A percentile compares a stretch with the other conserved stretches of the same genome.
These are phyloP conservation scores for Xestia sexstrigata DNA, from an alignment of 2,888 invertebrate species.

Conservation along the genomic window DNA sequence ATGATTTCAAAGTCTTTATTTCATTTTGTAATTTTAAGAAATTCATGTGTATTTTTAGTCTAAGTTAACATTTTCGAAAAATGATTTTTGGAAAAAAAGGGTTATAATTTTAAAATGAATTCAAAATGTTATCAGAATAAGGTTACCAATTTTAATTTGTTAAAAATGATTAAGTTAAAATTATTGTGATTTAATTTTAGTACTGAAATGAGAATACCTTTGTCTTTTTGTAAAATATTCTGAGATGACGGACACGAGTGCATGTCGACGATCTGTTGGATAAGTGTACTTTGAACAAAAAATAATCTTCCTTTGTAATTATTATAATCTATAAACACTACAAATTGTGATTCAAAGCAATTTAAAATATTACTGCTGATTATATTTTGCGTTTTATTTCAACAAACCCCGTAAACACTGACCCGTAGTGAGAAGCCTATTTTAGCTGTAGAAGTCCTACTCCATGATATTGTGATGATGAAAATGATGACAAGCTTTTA, in stretches of 20 bases:
- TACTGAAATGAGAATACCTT: slow-evolving; percentile 22
- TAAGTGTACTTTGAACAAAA: slow-evolving; percentile 86
- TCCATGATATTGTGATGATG: not conserved
- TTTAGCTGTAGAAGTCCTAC: not conserved
- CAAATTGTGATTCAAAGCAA: slow-evolving; percentile 90
- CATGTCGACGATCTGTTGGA: slow-evolving; percentile 75
- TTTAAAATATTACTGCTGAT: slow-evolving; percentile 91
- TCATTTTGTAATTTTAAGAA: slow-evolving; percentile 20
- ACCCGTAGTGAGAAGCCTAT: not conserved
- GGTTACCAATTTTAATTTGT: slow-evolving; percentile 2
- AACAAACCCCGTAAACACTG: not conserved
- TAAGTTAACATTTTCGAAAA: slow-evolving; percentile 43
- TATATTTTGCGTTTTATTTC: slow-evolving; percentile 83
- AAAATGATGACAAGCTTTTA: not conserved
- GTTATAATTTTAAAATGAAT: slow-evolving; percentile 43
- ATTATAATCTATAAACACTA: slow-evolving; percentile 90
- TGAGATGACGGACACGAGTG: slow-evolving; percentile 75
- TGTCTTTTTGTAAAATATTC: slow-evolving; percentile 60
- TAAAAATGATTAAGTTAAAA: not conserved
- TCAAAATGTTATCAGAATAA: slow-evolving; percentile 25
- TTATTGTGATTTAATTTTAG: slow-evolving; percentile 18
- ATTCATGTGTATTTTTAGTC: slow-evolving; percentile 4
- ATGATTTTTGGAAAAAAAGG: slow-evolving; percentile 34
- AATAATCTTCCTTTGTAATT: slow-evolving; percentile 90
- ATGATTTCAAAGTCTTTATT: slow-evolving; percentile 31